Percentiles rank a stretch among this genome's conserved stretches.
Conservation (phyloP, 2,113 vertebrate species). For the Cricetomys ansorgei region DNA sequence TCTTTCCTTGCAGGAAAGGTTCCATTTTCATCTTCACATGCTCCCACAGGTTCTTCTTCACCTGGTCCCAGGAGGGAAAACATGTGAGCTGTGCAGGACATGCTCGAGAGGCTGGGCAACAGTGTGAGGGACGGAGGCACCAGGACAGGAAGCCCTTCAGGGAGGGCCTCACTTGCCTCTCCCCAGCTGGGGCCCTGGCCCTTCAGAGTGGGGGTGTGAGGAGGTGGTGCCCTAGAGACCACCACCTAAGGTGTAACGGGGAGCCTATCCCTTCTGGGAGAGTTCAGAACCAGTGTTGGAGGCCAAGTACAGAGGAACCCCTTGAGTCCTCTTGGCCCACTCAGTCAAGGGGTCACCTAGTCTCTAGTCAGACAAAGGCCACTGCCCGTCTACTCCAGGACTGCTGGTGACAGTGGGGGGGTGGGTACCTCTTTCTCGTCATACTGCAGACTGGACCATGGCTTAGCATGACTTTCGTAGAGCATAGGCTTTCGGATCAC, state of each 20-base stretch:
- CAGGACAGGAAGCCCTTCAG: neutral
- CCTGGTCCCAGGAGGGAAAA: conserved; percentile 70
- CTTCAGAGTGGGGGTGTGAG: accelerated
- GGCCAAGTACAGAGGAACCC: neutral
- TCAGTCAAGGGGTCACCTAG: neutral
- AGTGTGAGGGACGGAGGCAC: neutral
- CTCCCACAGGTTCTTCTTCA: conserved; percentile 63
- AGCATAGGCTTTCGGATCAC: conserved; percentile 82
- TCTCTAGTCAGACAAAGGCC: neutral
- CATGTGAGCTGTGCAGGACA: accelerated
- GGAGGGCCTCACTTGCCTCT: neutral
- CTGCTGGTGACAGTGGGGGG: accelerated
- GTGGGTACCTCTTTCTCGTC: conserved; percentile 82
- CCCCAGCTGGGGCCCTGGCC: neutral
- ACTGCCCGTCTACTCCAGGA: neutral
- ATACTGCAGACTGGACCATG: conserved; percentile 84
- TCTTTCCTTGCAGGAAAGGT: neutral
- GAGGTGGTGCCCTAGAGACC: too few species aligned
- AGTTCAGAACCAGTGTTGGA: too few species aligned
- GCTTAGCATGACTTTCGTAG: neutral
- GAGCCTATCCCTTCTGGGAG: neutral
- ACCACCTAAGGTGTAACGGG: too few species aligned
- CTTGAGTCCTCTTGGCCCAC: neutral
- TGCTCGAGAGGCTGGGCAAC: accelerated
- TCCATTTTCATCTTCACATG: neutral